Evolutionary conservation across 1,140 invertebrate genomes (phyloP), one percentile per base, ranked within the genome.

Genomic region (Ceratina calcarata): DNA sequence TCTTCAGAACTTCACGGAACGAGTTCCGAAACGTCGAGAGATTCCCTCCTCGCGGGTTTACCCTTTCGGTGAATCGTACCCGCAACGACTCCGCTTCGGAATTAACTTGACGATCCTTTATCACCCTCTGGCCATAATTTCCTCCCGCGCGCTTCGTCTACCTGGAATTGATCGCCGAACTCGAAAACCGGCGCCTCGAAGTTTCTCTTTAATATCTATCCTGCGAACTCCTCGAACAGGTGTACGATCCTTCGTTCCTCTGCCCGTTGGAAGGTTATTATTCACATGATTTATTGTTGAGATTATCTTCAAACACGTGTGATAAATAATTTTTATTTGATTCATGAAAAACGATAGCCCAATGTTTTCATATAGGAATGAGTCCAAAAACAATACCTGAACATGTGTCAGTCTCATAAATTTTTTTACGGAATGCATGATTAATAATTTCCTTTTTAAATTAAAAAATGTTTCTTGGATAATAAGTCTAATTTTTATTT

Each of bases 101-200:
- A 69, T 77, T 70, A 70, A 77, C 45, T 76, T 76, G 57, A 76
- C 73, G 73, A 76, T 67, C 53, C 32, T 68, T 76, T 76, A 67
- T 68, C 64, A 58, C 27, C 18, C 53, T 15, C 16, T 45, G 57
- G 22, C 65, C 15, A 62, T 76, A 70, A 70, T 78, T 78, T 53
- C 45, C 70, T 1, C 57, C 51, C 27, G 22, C 20, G 51, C 61
- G 10, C 24, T 37, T 66, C 51, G 62, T 65, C 51, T 45, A 15
- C 7, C 20, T 58, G 67, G 53, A 70, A 78, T 78, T 78, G 57
- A 78, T 70, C 75, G 53, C 45, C 53, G 66, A 78, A 61, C 75
- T 62, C 67, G 75, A 60, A 78, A 70, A 70, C 57, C 75, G 70
- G 67, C 53, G 75, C 51, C 75, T 60, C 27, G 65, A 69, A 77